These are phyloP conservation scores for Lutjanus erythropterus DNA, from an alignment of 2,113 vertebrate genomes.

Conservation along the genomic window DNA sequence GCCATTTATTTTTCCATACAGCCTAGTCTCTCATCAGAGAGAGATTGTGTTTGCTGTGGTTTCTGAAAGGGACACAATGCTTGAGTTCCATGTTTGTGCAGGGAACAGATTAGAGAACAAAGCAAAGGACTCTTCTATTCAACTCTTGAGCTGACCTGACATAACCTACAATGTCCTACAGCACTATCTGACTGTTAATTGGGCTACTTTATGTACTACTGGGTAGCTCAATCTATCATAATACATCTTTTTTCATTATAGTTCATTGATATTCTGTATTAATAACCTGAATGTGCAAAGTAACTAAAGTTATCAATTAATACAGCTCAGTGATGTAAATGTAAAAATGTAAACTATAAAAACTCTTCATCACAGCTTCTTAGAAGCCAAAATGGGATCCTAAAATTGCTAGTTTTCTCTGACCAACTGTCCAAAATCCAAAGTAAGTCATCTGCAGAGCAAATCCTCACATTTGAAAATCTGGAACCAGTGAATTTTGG, in stretches of 20 bases:
- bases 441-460: neutral
- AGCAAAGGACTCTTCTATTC: neutral
- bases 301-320: too few species aligned
- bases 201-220: too few species aligned
- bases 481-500: neutral
- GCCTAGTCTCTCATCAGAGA: neutral
- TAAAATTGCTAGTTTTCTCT: neutral
- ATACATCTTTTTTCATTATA: too few species aligned
- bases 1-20: conserved; percentile 48
- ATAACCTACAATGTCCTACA: too few species aligned
- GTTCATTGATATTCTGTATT: too few species aligned
- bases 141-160: neutral
- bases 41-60: neutral
- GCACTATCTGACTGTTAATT: too few species aligned
- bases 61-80: neutral
- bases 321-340: too few species aligned
- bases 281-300: too few species aligned
- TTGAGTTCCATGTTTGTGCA: neutral
- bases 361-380: neutral
- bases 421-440: neutral
- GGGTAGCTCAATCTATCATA: too few species aligned
- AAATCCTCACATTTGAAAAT: neutral
- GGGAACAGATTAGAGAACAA: neutral
- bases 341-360: too few species aligned
- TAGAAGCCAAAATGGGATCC: neutral